Evolutionary conservation across 2,888 invertebrate genomes (phyloP), one percentile per base, ranked within the genome.

Genomic region (Heteromurus nitidus): DNA sequence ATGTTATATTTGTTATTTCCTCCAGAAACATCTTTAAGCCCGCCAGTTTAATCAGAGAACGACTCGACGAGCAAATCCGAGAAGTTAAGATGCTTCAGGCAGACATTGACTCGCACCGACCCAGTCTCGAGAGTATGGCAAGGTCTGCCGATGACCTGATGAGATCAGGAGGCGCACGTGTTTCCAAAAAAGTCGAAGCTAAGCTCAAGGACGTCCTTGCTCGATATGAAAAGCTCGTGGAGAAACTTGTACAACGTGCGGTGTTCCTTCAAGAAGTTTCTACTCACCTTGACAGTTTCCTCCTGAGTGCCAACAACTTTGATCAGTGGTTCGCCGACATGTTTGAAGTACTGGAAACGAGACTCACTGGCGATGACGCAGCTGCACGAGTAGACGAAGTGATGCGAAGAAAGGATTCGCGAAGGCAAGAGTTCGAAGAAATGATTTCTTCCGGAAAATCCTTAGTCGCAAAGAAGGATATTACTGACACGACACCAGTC

Each of bases 111-210:
- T 95, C 94, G 36, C 95, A 97, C 87, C 93, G 95, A 85, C 93
- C 94, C 16, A 95, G 95, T 87, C 93, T 98, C 30, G 95, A 94
- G 88, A 94, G 95, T 68, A 93, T 97, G 18, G 92, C 94, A 55
- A 90, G 93, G 64, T 93, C 93, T 13, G 96, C 96, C 0, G 92
- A 94, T 82, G 95, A 96, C 88, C 92, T 97, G 3, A 93, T 97
- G 28, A 90, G 92, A 0, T 94, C 93, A 58, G 94, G 95, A 0
- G 94, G 94, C 86, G 93, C 94, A 0, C 92, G 96, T 44, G 93
- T 96, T 77, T 96, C 96, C 0, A 96, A 95, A 90, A 95, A 96
- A 88, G 93, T 97, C 77, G 96, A 97, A 89, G 92, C 93, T 75
- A 94, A 97, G 87, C 91, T 97, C n/a, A 94, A 94, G 86, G 97